Evolutionary conservation across 2,888 invertebrate genomes (phyloP).

Genomic region (Ethmia dodecea): DNA sequence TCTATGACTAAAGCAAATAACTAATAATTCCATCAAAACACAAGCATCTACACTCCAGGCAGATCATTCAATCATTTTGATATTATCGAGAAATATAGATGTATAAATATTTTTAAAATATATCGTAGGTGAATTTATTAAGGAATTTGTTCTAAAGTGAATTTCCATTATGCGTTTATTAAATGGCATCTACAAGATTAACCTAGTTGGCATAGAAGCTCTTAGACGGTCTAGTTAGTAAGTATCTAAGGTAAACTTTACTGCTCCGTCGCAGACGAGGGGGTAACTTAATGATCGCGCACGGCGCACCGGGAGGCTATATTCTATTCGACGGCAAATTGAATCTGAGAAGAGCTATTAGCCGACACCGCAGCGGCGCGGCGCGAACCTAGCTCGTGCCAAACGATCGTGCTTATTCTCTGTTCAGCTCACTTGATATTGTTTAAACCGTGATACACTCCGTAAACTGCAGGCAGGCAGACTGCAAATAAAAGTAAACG

Average conservation of each 20-base stretch:
- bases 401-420: constrained; percentile 54
- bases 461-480: constrained; percentile 36
- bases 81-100: too few species aligned
- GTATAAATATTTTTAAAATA: too few species aligned
- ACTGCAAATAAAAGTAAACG: constrained; percentile 36
- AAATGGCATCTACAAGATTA: too few species aligned
- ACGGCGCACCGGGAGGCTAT: constrained; percentile 60
- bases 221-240: constrained; percentile 23
- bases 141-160: too few species aligned
- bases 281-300: constrained; percentile 68
- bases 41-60: too few species aligned
- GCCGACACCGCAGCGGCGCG: constrained; percentile 57
- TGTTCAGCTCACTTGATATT: constrained; percentile 32
- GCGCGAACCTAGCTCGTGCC: constrained; percentile 44
- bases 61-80: too few species aligned
- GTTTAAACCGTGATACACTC: constrained; percentile 44
- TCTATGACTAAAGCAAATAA: too few species aligned
- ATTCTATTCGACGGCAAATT: constrained; percentile 69
- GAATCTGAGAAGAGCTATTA: constrained; percentile 73
- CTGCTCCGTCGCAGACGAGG: constrained; percentile 36
- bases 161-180: too few species aligned
- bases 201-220: too few species aligned
- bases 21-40: too few species aligned
- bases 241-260: constrained; percentile 46
- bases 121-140: too few species aligned